These are phyloP conservation scores for Melipona quadrifasciata DNA, from an alignment of 1,140 invertebrate species.

Conservation along the genomic window DNA sequence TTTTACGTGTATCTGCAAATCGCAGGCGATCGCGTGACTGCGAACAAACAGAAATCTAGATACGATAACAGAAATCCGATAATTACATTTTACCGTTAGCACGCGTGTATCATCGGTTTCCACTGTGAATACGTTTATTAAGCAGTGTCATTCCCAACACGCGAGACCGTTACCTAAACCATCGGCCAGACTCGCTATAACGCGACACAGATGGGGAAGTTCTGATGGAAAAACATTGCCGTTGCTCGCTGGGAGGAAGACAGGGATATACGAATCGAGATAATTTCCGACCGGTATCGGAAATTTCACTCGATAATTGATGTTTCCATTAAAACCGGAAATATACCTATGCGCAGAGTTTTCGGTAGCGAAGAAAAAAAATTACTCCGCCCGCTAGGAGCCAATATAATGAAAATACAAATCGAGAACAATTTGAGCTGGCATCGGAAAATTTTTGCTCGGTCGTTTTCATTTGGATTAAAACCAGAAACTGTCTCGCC, in stretches of 20 bases:
- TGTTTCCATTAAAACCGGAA: too few relatives aligned
- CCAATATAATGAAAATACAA: too few relatives aligned
- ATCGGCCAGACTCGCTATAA: background rate
- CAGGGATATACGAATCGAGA: background rate
- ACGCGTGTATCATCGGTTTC: too few relatives aligned
- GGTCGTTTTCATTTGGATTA: too few relatives aligned
- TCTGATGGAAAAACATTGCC: background rate
- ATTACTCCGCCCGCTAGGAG: too few relatives aligned
- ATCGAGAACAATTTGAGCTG: too few relatives aligned
- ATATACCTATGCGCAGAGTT: too few relatives aligned
- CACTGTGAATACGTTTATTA: conserved; percentile 1
- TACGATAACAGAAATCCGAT: conserved; percentile 22
- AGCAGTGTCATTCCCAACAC: background rate
- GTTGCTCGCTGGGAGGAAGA: too few relatives aligned
- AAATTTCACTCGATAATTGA: too few relatives aligned
- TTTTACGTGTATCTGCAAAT: background rate
- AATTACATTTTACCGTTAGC: conserved; percentile 9
- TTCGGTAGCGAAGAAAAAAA: too few relatives aligned
- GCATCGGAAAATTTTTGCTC: too few relatives aligned
- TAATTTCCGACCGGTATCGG: background rate
- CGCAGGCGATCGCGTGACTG: background rate
- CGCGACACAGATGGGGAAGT: background rate
- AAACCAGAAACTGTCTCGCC: too few relatives aligned
- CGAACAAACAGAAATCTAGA: conserved; percentile 11
- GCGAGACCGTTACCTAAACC: background rate